Percentiles rank a stretch among this genome's conserved stretches.
Conservation (phyloP, 1,140 invertebrate species). For the Meloidogyne floridensis region DNA sequence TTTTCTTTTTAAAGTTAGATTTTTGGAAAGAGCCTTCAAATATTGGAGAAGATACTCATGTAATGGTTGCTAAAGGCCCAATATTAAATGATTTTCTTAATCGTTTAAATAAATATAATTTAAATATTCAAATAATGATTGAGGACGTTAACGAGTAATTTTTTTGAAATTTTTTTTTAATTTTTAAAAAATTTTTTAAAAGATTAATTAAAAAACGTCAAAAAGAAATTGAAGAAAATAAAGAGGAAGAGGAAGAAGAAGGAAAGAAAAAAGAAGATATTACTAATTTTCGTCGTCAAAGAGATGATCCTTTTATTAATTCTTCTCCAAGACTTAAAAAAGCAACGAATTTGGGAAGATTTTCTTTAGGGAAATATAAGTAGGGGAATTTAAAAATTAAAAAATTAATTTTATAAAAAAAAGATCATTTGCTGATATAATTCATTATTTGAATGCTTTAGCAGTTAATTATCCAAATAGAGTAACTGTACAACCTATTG, state of each 20-base stretch:
- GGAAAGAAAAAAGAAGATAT: not conserved
- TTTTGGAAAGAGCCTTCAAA: slow-evolving; percentile 56
- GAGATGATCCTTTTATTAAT: not conserved
- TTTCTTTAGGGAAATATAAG: slow-evolving; percentile 5
- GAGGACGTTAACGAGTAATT: slow-evolving; percentile 58
- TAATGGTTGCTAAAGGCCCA: slow-evolving; percentile 44
- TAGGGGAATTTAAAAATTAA: not conserved
- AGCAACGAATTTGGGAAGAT: not conserved
- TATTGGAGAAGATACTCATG: slow-evolving; percentile 49
- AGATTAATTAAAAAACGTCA: slow-evolving; percentile 47
- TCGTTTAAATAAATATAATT: slow-evolving; percentile 44
- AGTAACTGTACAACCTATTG: slow-evolving; percentile 61
- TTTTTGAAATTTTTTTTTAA: not conserved
- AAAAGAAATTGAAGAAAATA: slow-evolving; percentile 35
- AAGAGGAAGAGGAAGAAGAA: not conserved
- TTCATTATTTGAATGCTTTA: slow-evolving; percentile 46
- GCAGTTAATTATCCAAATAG: slow-evolving; percentile 60
- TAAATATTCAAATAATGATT: slow-evolving; percentile 59
- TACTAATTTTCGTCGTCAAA: not conserved
- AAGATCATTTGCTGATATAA: slow-evolving; percentile 9
- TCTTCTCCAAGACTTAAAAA: not conserved
- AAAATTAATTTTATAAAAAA: not conserved
- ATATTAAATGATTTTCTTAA: slow-evolving; percentile 31
- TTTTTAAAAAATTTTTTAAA: not conserved
- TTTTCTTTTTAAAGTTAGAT: slow-evolving; percentile 41